These are phyloP conservation scores for Clarias macrocephalus DNA, from an alignment of 2,113 vertebrate species.

Conservation along the genomic window DNA sequence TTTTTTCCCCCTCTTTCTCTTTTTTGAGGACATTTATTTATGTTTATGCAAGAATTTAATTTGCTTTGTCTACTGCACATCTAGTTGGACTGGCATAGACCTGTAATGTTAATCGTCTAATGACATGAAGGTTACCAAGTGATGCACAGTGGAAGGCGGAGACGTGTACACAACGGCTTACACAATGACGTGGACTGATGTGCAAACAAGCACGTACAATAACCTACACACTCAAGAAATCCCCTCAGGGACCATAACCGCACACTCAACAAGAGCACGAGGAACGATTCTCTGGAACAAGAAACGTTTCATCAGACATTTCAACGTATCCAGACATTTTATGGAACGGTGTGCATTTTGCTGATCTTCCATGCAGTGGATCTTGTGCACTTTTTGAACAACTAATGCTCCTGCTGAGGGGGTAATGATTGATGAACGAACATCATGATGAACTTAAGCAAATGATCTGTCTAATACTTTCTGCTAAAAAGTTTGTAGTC, in stretches of 20 bases:
- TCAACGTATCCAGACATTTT: not conserved
- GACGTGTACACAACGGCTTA: not conserved
- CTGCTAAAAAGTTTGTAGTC: constrained; percentile 56
- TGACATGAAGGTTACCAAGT: constrained; percentile 20
- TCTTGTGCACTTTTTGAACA: constrained; percentile 46
- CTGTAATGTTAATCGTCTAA: constrained; percentile 1
- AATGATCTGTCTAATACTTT: constrained; percentile 2
- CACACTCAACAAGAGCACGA: constrained; percentile 12
- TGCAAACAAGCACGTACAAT: constrained; percentile 7
- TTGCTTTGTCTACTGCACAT: constrained; percentile 32
- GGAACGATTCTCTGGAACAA: constrained; percentile 19
- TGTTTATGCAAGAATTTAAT: constrained; percentile 5
- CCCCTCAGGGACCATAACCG: constrained; percentile 33
- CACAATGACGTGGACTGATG: not conserved
- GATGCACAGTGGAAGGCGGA: not conserved
- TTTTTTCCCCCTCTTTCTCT: not conserved
- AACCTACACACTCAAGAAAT: constrained; percentile 10
- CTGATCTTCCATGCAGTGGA: constrained; percentile 37
- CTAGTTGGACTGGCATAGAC: not conserved
- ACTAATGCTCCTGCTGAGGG: constrained; percentile 14
- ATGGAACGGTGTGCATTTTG: constrained; percentile 11
- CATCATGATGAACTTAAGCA: constrained; percentile 3
- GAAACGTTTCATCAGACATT: constrained; percentile 3
- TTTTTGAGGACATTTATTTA: constrained; percentile 6
- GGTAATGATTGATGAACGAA: not conserved